Conservation (phyloP, 1,140 invertebrate species). For the Apis laboriosa region DNA sequence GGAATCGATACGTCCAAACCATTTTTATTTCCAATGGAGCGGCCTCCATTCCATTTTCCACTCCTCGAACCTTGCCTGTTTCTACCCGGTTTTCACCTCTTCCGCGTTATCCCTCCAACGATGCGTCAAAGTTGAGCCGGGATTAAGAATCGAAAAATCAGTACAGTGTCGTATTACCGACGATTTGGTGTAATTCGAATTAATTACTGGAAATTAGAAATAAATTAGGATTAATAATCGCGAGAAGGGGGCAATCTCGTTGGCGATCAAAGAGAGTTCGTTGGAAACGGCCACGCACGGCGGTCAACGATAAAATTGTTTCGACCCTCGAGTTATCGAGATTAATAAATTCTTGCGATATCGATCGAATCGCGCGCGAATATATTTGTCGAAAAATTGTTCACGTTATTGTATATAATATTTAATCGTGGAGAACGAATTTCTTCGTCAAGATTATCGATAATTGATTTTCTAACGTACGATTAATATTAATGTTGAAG, state of each 20-base stretch:
- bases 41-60: too few species aligned
- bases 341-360: not conserved
- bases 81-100: too few species aligned
- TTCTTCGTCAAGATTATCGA: too few species aligned
- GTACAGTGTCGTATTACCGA: not conserved
- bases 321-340: not conserved
- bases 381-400: too few species aligned
- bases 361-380: not conserved
- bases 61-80: too few species aligned
- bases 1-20: constrained; percentile 45
- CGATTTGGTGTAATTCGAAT: not conserved
- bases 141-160: not conserved
- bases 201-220: not conserved
- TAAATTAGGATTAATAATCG: not conserved
- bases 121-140: not conserved
- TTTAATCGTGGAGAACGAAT: too few species aligned
- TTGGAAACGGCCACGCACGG: not conserved
- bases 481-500: too few species aligned
- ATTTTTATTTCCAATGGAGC: too few species aligned
- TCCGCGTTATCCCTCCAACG: not conserved
- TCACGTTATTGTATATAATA: too few species aligned
- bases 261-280: not conserved
- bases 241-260: not conserved
- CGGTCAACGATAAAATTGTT: not conserved
- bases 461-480: too few species aligned